Conservation (phyloP, 2,113 vertebrate genomes). For the Strix uralensis region DNA sequence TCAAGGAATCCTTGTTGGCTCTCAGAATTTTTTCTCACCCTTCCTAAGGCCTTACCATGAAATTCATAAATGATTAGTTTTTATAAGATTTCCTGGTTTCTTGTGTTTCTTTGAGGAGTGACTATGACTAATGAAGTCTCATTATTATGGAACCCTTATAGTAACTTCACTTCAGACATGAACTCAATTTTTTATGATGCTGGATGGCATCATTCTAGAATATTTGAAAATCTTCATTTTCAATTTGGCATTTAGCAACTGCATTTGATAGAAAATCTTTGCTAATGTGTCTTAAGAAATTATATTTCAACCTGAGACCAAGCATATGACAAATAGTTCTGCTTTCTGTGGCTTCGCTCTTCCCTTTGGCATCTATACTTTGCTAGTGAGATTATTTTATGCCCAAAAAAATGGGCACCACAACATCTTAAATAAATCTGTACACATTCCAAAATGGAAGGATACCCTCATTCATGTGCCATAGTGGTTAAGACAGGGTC, state of each 20-base stretch:
- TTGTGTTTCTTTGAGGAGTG: not conserved
- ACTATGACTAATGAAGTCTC: not conserved
- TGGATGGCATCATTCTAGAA: not conserved
- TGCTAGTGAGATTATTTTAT: not conserved
- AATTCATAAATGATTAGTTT: not conserved
- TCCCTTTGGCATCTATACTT: not conserved
- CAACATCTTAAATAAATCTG: not conserved
- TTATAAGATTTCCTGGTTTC: not conserved
- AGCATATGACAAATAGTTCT: not conserved
- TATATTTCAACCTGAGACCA: not conserved
- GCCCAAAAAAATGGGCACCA: not conserved
- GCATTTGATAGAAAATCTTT: not conserved
- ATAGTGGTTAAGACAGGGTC: not conserved
- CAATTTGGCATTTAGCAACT: not conserved
- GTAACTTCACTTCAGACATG: not conserved
- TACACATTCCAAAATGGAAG: not conserved
- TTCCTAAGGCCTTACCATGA: not conserved
- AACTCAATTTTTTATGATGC: not conserved
- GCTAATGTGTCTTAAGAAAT: not conserved
- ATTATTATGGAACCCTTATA: not conserved
- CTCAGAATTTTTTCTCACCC: not conserved
- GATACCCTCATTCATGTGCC: not conserved
- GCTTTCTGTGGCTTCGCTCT: not conserved
- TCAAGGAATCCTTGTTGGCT: not conserved
- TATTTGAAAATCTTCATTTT: not conserved